Evolutionary conservation across 1,140 invertebrate species (phyloP), one percentile per base, ranked within the genome.

Genomic region (Amphibalanus amphitrite): DNA sequence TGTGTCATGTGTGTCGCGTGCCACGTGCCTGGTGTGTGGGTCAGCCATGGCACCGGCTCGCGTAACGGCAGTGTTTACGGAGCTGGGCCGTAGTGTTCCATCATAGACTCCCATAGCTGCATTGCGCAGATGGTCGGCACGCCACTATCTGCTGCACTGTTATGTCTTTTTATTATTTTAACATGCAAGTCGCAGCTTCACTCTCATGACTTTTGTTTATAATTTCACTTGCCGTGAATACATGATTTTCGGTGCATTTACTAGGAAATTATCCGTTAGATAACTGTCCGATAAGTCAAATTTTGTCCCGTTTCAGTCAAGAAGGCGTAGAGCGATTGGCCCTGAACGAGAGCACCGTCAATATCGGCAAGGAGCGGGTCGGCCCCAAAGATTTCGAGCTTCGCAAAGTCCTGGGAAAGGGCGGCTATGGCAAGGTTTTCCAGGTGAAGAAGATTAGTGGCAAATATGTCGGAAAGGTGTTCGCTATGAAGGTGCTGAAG

Each of bases 401-500:
- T 67, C 86, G 93, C 68, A 97, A 95, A 82, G 95, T 99, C 73
- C 84, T 99, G 28, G 97, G 97, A 4, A 97, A 97, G 86, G 97
- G 97, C 75, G 97, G 97, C 38, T 99, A 99, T 86, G 97, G 97
- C 76, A 99, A 98, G 86, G 84, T 86, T 29, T 86, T 86, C 79
- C 84, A 87, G 81, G 97, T 98, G 6, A 85, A 90, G 72, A 99
- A 99, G 84, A 86, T 90, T 69, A 91, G 88, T 76, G 96, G 97
- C 10, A 85, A 89, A 77, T 94, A 98, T 84, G 84, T 86, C 47
- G 91, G 92, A 69, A 90, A 91, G 76, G 92, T 98, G 78, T 99
- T 97, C 87, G 97, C 97, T 33, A 99, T 99, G 97, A 99, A 99
- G 87, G 95, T 99, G 65, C 82, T 99, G 69, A 91, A 93, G 77